Percentiles rank a stretch among this genome's conserved stretches.
Evolutionary conservation across 2,888 invertebrate genomes (phyloP).

Genomic region (Didymodactylos carnosus): DNA sequence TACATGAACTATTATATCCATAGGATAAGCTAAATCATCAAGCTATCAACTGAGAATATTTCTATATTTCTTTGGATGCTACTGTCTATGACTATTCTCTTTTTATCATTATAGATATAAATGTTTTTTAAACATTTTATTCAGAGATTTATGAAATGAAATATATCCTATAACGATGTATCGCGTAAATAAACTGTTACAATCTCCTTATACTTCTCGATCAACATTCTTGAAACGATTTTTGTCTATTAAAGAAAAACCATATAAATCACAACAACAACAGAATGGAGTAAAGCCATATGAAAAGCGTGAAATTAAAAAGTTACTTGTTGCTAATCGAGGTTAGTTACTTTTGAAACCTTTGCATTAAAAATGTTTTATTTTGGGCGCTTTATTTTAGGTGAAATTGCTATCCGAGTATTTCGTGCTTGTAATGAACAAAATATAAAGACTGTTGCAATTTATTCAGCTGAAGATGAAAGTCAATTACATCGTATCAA

Average conservation of each 20-base stretch:
- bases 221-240: neutral
- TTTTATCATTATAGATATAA: neutral
- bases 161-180: neutral
- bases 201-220: neutral
- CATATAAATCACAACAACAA: neutral
- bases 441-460: slow-evolving; percentile 78
- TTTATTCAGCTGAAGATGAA: slow-evolving; percentile 93
- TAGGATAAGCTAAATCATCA: no score
- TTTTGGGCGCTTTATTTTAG: no score
- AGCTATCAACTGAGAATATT: no score
- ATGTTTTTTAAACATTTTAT: neutral
- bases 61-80: no score
- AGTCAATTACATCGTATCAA: slow-evolving; percentile 91
- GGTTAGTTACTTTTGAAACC: no score
- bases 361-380: no score
- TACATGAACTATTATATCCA: no score
- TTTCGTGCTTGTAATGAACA: slow-evolving; percentile 92
- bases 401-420: slow-evolving; percentile 91
- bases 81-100: no score
- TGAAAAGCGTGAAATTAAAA: slow-evolving; percentile 42
- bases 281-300: neutral
- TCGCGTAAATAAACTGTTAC: neutral
- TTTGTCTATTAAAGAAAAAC: neutral
- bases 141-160: neutral
- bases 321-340: slow-evolving; percentile 83